Evolutionary conservation across 2,797 vertebrate genomes (phyloP), one percentile per base, ranked within the genome.

Genomic region (Sebastes taczanowskii): DNA sequence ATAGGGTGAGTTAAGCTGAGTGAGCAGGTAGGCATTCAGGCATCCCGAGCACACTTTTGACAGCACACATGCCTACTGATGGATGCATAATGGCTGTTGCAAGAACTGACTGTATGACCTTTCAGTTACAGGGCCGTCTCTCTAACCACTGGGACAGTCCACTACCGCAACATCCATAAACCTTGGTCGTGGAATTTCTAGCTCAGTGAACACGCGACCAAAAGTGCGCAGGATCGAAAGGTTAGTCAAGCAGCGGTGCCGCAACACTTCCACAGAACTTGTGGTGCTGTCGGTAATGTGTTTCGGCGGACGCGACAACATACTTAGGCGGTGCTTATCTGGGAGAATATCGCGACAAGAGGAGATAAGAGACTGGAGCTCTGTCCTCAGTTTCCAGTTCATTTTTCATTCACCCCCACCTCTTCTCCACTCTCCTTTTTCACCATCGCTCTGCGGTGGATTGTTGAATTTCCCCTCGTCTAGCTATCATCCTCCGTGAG

Each of bases 401-500:
- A 86, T 91, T 92, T 92, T 92, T 91, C 85, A 88, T 86, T 78
- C 64, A 22, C 27, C 76, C 66, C 27, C 65, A 13, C 46, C 23
- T 20, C 60, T 60, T 87, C 61, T 78, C 58, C 23, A 11, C 77
- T 61, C 86, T 63, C 62, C 78, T 80, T 27, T 82, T 88, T 81
- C 85, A 80, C 77, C 74, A 79, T 55, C 18, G 20, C 76, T 77
- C 65, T 75, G 74, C 69, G 81, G 83, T 87, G 89, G 83, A 89
- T 90, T 90, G 89, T 87, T 91, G 88, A 88, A 87, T 88, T 90
- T 92, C 78, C 88, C 80, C 83, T 91, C 89, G 89, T 89, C 86
- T 67, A 86, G 90, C 89, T 80, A 89, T 93, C 93, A 91, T 91
- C 88, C 85, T 92, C 89, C 77, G 85, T 91, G 92, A 92, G 92